A percentile compares a stretch with the other conserved stretches of the same genome.
Conservation (phyloP, 2,797 vertebrate genomes). For the Hafferia zeledoni region DNA sequence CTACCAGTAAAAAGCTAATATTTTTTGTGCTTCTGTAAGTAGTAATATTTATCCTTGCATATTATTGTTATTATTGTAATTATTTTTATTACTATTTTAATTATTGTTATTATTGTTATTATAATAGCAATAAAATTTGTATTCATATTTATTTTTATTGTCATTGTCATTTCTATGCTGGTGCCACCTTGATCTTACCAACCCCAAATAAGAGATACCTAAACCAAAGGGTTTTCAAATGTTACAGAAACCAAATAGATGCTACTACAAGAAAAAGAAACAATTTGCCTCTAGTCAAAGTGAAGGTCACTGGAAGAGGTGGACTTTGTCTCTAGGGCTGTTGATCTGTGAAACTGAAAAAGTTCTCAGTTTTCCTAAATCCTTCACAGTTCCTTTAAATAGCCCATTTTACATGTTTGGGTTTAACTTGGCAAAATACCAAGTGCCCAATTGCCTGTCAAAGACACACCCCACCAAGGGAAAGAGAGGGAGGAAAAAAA, state of each 20-base stretch:
- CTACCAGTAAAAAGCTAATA: neutral
- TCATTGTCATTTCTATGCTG: neutral
- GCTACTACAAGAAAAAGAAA: neutral
- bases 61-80: too few species aligned
- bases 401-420: neutral
- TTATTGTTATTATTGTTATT: too few species aligned
- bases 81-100: too few species aligned
- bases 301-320: neutral
- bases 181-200: neutral
- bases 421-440: too few species aligned
- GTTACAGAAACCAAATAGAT: neutral
- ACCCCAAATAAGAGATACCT: neutral
- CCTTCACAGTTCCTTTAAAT: neutral
- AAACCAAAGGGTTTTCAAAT: neutral
- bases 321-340: neutral
- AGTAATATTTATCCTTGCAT: neutral
- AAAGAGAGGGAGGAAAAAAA: too few species aligned
- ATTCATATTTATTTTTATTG: too few species aligned
- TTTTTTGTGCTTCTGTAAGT: neutral
- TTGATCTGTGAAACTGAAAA: neutral
- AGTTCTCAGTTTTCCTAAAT: neutral
- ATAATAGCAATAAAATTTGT: too few species aligned
- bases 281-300: neutral
- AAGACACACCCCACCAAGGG: too few species aligned
- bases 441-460: too few species aligned